These are phyloP conservation scores for Leptarthrus brevirostris DNA, from an alignment of 2,888 invertebrate genomes.

Conservation along the genomic window DNA sequence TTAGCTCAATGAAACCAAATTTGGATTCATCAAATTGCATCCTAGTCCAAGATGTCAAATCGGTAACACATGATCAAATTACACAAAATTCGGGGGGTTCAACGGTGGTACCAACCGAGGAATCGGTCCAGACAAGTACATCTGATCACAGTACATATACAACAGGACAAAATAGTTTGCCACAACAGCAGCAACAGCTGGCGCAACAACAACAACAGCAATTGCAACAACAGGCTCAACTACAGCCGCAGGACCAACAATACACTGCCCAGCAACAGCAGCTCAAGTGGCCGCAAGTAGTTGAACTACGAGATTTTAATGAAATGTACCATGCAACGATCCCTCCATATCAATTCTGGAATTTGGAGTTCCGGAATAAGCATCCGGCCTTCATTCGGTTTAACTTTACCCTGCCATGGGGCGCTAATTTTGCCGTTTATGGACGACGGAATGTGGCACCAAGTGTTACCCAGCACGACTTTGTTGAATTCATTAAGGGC, in stretches of 20 bases:
- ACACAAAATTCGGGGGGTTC: conserved; percentile 76
- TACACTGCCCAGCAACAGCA: conserved; percentile 74
- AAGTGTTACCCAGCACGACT: conserved; percentile 96
- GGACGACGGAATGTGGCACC: conserved; percentile 95
- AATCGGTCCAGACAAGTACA: conserved; percentile 79
- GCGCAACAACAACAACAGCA: conserved; percentile 60
- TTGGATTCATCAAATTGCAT: conserved; percentile 91
- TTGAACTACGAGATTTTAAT: conserved; percentile 87
- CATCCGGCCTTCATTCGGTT: conserved; percentile 89
- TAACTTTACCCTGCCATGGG: conserved; percentile 92
- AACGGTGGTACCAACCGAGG: conserved; percentile 79
- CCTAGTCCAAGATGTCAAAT: conserved; percentile 80
- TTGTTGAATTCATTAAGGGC: conserved; percentile 92
- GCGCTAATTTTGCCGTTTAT: conserved; percentile 94
- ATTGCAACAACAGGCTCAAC: conserved; percentile 58
- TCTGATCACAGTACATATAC: conserved; percentile 75
- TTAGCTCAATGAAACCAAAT: conserved; percentile 89
- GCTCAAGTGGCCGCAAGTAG: conserved; percentile 80
- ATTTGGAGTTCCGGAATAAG: conserved; percentile 90
- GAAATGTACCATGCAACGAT: conserved; percentile 85
- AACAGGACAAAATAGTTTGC: conserved; percentile 68
- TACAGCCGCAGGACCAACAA: conserved; percentile 67
- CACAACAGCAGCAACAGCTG: conserved; percentile 60
- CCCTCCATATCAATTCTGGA: conserved; percentile 93
- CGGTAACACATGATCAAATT: conserved; percentile 88